phyloP scores from a whole-genome alignment of 2,113 vertebrate species.

The Lagopus muta region DNA sequence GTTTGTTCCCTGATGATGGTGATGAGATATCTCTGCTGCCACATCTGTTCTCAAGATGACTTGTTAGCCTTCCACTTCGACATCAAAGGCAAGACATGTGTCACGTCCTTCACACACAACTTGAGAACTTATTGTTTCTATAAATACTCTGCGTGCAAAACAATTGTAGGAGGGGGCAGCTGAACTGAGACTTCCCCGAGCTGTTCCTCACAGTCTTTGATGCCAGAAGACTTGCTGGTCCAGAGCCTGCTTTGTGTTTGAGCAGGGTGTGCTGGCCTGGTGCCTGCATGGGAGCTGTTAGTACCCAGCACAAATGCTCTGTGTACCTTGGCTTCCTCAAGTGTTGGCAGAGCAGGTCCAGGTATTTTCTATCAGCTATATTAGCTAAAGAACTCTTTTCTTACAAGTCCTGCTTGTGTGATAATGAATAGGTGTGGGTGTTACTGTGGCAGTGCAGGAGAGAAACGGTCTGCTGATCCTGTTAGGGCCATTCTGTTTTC shows the following conservation, averaged over 20 bases:
- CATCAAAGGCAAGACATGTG: fast-evolving
- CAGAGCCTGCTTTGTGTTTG: fast-evolving
- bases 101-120: no score
- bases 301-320: fast-evolving
- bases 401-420: not conserved
- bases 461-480: no score
- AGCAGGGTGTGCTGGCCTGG: not conserved
- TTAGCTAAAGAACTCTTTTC: not conserved
- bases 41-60: not conserved
- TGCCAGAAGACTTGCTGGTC: fast-evolving
- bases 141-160: not conserved
- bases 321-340: no score
- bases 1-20: not conserved
- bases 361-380: no score
- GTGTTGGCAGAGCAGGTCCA: not conserved
- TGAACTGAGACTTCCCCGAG: not conserved
- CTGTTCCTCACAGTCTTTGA: fast-evolving
- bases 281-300: not conserved
- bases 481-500: not conserved
- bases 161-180: fast-evolving
- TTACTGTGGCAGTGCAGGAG: fast-evolving
- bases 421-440: not conserved
- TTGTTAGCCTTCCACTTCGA: not conserved
- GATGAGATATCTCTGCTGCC: not conserved
- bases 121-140: not conserved